A percentile compares a stretch with the other conserved stretches of the same genome.
Evolutionary conservation across 1,140 invertebrate genomes (phyloP).

Genomic region (Medauroidea extradentata): DNA sequence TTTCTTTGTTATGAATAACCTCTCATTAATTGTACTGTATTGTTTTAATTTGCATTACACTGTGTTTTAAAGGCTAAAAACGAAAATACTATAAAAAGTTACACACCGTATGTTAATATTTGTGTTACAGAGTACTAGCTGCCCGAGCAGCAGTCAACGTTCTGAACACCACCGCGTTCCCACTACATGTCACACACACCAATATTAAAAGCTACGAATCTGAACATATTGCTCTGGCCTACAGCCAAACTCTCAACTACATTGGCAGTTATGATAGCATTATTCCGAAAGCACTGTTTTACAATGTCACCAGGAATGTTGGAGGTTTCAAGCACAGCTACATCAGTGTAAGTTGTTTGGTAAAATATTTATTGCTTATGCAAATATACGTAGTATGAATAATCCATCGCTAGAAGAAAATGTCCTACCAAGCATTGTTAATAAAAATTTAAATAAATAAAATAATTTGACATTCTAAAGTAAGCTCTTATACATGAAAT

Average conservation of each 20-base stretch:
- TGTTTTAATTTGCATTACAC: too few relatives aligned
- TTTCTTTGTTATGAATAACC: too few relatives aligned
- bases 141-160: constrained; percentile 51
- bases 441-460: too few relatives aligned
- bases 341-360: constrained; percentile 16
- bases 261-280: constrained; percentile 54
- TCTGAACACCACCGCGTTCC: constrained; percentile 49
- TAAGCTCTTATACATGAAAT: too few relatives aligned
- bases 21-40: too few relatives aligned
- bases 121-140: constrained; percentile 44
- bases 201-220: constrained; percentile 38
- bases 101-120: too few relatives aligned
- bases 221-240: constrained; percentile 44
- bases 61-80: too few relatives aligned
- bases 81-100: too few relatives aligned
- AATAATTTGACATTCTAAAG: too few relatives aligned
- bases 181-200: constrained; percentile 47
- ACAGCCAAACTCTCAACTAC: constrained; percentile 37
- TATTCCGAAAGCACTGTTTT: constrained; percentile 46
- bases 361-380: constrained; percentile 2
- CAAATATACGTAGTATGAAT: too few relatives aligned
- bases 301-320: constrained; percentile 37
- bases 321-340: constrained; percentile 45
- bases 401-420: too few relatives aligned
- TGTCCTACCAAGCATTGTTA: too few relatives aligned